A percentile compares a stretch with the other conserved stretches of the same genome.
These are phyloP conservation scores for Xiphydria camelus DNA, from an alignment of 2,888 invertebrate genomes.

Conservation along the genomic window DNA sequence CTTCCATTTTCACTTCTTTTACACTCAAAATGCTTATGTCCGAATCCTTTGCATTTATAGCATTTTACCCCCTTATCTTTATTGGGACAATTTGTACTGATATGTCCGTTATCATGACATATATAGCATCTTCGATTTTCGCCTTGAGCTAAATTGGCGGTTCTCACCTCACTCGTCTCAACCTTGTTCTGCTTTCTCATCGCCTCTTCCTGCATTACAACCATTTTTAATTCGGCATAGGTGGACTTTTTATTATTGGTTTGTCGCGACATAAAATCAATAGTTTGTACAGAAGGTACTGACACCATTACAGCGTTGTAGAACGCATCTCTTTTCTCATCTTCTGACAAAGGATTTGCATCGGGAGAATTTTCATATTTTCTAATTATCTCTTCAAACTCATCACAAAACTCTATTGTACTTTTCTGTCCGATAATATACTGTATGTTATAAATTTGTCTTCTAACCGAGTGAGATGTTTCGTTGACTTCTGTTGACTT, in stretches of 20 bases:
- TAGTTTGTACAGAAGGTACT: conserved; percentile 14
- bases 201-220: conserved; percentile 17
- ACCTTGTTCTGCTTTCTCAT: too few relatives aligned
- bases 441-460: conserved; percentile 18
- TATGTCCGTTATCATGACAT: conserved; percentile 22
- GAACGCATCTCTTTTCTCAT: conserved; percentile 15
- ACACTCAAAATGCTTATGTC: too few relatives aligned
- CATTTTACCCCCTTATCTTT: conserved; percentile 12
- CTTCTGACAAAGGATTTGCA: conserved; percentile 14
- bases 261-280: conserved; percentile 16
- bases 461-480: conserved; percentile 19
- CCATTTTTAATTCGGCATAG: conserved; percentile 15
- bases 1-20: conserved; percentile 2
- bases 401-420: conserved; percentile 13
- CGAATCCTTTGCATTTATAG: conserved; percentile 14
- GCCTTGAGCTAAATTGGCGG: too few relatives aligned
- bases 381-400: conserved; percentile 16
- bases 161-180: too few relatives aligned
- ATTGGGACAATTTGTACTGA: too few relatives aligned
- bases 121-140: too few relatives aligned
- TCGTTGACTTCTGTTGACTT: conserved; percentile 24
- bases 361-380: conserved; percentile 14
- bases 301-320: conserved; percentile 11
- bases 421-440: conserved; percentile 18
- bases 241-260: conserved; percentile 10